These are phyloP conservation scores for Schizopygopsis malacanthus DNA, from an alignment of 2,797 vertebrate species.

Conservation along the genomic window DNA sequence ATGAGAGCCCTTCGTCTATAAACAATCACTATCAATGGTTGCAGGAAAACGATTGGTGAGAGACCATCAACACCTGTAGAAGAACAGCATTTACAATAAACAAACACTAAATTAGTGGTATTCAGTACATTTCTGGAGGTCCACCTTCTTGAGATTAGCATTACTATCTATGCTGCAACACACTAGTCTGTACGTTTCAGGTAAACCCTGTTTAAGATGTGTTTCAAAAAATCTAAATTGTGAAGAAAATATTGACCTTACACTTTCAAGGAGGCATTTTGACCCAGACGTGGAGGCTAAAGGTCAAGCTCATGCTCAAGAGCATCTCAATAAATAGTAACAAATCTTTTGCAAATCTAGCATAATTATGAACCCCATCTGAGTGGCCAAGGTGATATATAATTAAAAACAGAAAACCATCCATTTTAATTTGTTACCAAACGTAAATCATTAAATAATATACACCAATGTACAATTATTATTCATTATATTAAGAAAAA, in stretches of 20 bases:
- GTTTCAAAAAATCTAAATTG: neutral
- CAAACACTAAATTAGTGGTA: neutral
- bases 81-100: neutral
- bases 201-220: neutral
- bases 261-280: neutral
- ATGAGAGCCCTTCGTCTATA: slow-evolving; percentile 88
- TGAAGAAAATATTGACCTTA: neutral
- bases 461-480: neutral
- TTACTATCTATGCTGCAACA: neutral
- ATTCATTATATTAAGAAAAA: neutral
- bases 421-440: neutral
- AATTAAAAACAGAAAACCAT: neutral
- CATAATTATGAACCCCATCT: neutral
- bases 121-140: neutral
- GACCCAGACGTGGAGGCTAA: neutral
- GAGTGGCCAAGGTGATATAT: neutral
- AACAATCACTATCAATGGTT: slow-evolving; percentile 76
- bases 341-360: neutral
- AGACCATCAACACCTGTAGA: slow-evolving; percentile 27
- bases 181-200: neutral
- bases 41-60: neutral
- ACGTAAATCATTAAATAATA: neutral
- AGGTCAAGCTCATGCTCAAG: neutral
- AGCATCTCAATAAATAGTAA: neutral
- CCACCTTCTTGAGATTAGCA: neutral